These are phyloP conservation scores for Muntiacus reevesi DNA, from an alignment of 2,113 vertebrate genomes.

Conservation along the genomic window DNA sequence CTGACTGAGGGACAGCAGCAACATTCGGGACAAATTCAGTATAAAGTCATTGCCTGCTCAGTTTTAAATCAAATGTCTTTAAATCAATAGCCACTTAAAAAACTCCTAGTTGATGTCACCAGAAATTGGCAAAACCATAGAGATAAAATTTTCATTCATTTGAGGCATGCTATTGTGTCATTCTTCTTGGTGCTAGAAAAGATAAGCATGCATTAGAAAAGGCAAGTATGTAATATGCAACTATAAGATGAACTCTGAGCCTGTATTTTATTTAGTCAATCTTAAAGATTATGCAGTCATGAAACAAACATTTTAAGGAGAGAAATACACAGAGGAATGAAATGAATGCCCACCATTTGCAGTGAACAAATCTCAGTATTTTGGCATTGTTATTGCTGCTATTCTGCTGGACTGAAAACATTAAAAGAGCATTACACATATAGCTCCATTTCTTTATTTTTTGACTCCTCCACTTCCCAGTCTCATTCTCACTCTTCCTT, in stretches of 20 bases:
- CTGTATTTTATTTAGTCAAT: neutral
- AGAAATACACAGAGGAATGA: neutral
- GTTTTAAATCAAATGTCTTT: neutral
- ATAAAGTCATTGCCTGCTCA: neutral
- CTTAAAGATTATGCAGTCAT: neutral
- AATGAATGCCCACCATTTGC: neutral
- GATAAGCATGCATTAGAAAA: neutral
- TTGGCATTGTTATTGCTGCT: neutral
- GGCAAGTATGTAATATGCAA: rapidly evolving
- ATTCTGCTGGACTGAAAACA: neutral
- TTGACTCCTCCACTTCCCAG: neutral
- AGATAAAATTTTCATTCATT: neutral
- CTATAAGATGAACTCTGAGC: neutral
- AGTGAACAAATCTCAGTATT: neutral
- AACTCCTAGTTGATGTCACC: neutral
- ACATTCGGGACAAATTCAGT: neutral
- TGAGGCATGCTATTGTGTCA: neutral
- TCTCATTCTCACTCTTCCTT: neutral
- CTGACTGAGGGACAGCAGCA: neutral
- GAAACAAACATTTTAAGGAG: neutral
- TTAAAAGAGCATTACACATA: neutral
- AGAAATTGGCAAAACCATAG: neutral
- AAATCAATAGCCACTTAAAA: neutral
- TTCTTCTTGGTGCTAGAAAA: neutral
- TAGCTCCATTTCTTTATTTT: neutral